A percentile compares a stretch with the other conserved stretches of the same genome.
These are phyloP conservation scores for Xenentodon cancila DNA, from an alignment of 2,797 vertebrate genomes.

Conservation along the genomic window DNA sequence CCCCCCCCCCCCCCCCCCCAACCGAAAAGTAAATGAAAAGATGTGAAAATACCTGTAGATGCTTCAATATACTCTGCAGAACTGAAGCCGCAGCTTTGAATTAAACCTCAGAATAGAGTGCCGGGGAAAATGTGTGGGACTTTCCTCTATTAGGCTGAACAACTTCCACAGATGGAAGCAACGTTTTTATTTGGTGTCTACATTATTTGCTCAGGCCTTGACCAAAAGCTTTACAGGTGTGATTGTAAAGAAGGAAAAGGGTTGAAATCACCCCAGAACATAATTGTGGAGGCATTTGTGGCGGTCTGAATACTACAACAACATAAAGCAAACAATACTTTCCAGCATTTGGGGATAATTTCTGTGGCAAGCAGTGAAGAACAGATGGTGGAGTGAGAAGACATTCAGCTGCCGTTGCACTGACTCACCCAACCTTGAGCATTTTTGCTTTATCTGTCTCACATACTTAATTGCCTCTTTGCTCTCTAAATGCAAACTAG, in stretches of 20 bases:
- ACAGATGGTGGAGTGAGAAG: conserved; percentile 68
- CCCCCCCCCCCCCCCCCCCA: background rate
- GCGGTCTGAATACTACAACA: conserved; percentile 18
- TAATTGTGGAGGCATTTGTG: conserved; percentile 47
- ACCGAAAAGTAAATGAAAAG: conserved; percentile 28
- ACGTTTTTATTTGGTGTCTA: conserved; percentile 13
- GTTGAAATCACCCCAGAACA: conserved; percentile 14
- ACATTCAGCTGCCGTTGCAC: conserved; percentile 59
- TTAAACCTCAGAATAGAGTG: conserved; percentile 24
- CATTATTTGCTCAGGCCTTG: conserved; percentile 43
- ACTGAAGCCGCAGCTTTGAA: conserved; percentile 29
- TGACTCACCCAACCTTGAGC: conserved; percentile 53
- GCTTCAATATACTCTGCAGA: conserved; percentile 28
- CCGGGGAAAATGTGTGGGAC: conserved; percentile 19
- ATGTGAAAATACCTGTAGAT: conserved; percentile 13
- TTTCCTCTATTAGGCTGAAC: conserved; percentile 35
- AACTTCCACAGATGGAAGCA: conserved; percentile 31
- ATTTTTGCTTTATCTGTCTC: conserved; percentile 19
- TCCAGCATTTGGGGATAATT: conserved; percentile 52
- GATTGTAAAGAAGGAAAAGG: conserved; percentile 6
- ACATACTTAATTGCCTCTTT: conserved; percentile 35
- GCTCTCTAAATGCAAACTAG: conserved; percentile 39
- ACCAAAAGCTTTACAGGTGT: conserved; percentile 10
- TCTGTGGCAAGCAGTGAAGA: conserved; percentile 60
- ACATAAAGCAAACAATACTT: conserved; percentile 34